Conservation (phyloP, 1,140 invertebrate genomes). For the Pseudomyrmex cubaensis region DNA sequence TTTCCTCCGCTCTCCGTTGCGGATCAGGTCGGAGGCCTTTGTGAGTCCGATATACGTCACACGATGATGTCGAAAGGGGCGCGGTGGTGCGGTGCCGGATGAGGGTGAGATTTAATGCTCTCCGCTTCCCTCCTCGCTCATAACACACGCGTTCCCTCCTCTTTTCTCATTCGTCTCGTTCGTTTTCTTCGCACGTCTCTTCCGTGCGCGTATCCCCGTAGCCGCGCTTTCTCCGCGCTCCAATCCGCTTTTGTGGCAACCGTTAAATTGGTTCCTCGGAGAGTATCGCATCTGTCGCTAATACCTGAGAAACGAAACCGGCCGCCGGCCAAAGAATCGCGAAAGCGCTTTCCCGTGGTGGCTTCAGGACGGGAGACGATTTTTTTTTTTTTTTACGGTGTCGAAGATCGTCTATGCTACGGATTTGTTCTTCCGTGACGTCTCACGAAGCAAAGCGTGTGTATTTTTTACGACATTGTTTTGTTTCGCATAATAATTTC, state of each 20-base stretch:
- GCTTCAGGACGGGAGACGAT: not conserved
- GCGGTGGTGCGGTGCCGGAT: slow-evolving; percentile 64
- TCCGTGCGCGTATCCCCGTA: slow-evolving; percentile 44
- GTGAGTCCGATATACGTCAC: slow-evolving; percentile 68
- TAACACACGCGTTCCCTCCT: slow-evolving; percentile 21
- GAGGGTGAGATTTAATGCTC: slow-evolving; percentile 72
- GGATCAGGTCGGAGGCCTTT: slow-evolving; percentile 71
- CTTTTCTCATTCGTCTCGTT: not conserved
- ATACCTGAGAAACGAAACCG: slow-evolving; percentile 37
- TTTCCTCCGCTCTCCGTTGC: slow-evolving; percentile 58
- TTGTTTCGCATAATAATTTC: not conserved
- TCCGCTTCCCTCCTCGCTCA: not conserved
- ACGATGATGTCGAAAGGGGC: slow-evolving; percentile 43
- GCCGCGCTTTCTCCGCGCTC: slow-evolving; percentile 64
- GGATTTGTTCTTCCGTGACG: not conserved
- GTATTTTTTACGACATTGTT: not conserved
- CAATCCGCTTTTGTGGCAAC: slow-evolving; percentile 75
- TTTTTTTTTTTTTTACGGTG: slow-evolving; percentile 20
- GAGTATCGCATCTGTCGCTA: slow-evolving; percentile 76
- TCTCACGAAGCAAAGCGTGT: not conserved
- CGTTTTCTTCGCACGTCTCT: slow-evolving; percentile 30
- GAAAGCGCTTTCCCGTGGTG: slow-evolving; percentile 41
- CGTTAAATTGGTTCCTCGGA: slow-evolving; percentile 79
- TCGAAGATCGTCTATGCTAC: slow-evolving; percentile 23
- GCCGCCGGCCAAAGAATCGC: slow-evolving; percentile 33